These are phyloP conservation scores for Stenolophus ochropezus DNA, from an alignment of 2,888 invertebrate genomes.

Conservation along the genomic window DNA sequence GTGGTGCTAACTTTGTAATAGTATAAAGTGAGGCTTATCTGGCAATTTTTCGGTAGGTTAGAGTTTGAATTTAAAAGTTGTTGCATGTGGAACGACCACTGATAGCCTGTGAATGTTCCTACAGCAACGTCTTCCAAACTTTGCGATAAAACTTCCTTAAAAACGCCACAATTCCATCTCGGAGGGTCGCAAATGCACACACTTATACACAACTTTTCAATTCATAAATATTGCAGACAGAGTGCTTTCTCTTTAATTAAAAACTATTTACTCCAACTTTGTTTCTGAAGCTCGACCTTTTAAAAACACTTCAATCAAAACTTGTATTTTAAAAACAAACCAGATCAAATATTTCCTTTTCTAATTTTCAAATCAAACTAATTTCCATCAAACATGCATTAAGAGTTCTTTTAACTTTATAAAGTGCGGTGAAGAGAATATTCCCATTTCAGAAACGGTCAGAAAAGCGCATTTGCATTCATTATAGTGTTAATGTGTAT, in stretches of 20 bases:
- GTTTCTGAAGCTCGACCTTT: background rate
- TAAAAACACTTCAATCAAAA: conserved; percentile 12
- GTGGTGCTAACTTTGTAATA: conserved; percentile 50
- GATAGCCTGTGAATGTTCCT: conserved; percentile 51
- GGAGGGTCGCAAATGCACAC: conserved; percentile 22
- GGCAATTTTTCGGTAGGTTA: conserved; percentile 59
- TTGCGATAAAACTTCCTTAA: conserved; percentile 54
- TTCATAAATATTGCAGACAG: conserved; percentile 44
- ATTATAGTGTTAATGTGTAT: too few species aligned
- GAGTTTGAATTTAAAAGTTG: conserved; percentile 60
- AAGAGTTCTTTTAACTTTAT: too few species aligned
- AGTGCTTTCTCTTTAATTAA: conserved; percentile 55
- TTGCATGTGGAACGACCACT: conserved; percentile 47
- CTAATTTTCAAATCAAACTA: background rate
- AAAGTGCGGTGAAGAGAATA: too few species aligned
- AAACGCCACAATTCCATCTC: conserved; percentile 56
- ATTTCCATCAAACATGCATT: too few species aligned
- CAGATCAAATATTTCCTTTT: background rate
- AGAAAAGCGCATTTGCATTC: too few species aligned
- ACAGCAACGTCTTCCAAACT: conserved; percentile 46
- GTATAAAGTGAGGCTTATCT: conserved; percentile 55
- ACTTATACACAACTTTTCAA: conserved; percentile 52
- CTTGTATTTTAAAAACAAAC: background rate
- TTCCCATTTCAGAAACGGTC: too few species aligned
- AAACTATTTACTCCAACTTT: conserved; percentile 53